Conservation (phyloP, 1,140 invertebrate genomes). For the Gyrodactylus salaris region DNA sequence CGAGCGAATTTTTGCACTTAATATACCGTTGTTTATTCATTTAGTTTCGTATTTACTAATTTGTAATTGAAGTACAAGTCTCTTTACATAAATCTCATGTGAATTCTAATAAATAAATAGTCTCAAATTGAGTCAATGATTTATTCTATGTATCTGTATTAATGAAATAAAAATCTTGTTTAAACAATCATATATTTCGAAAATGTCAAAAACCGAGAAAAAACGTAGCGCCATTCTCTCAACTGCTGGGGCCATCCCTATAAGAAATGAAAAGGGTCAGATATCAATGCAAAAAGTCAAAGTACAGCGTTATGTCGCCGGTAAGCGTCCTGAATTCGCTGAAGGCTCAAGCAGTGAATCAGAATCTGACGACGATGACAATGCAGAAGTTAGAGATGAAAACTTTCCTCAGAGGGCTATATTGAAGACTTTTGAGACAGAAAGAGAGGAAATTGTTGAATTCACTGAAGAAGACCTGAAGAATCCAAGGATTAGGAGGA, state of each 20-base stretch:
- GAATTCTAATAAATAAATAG: no score
- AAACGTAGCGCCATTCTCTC: neutral
- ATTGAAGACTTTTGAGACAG: neutral
- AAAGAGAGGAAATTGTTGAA: conserved; percentile 6
- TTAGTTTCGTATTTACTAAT: no score
- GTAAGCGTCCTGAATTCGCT: conserved; percentile 15
- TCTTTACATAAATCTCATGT: no score
- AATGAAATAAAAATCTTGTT: neutral
- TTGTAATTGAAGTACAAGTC: no score
- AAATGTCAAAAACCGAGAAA: neutral
- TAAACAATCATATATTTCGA: neutral
- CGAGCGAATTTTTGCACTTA: no score
- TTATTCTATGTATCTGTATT: no score
- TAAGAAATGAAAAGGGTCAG: conserved; percentile 13
- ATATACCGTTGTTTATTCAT: no score
- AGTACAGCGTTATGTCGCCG: conserved; percentile 23
- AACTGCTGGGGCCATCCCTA: neutral
- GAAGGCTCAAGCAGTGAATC: neutral
- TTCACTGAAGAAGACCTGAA: neutral
- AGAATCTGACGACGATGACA: neutral
- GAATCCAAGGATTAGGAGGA: conserved; percentile 11
- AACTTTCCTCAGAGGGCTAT: neutral
- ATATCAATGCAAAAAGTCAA: conserved; percentile 24
- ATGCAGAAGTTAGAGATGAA: neutral
- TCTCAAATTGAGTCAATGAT: no score